Base-by-base conservation (phyloP, 2,113 vertebrate genomes). In the Tretioscincus oriximinensis region DNA sequence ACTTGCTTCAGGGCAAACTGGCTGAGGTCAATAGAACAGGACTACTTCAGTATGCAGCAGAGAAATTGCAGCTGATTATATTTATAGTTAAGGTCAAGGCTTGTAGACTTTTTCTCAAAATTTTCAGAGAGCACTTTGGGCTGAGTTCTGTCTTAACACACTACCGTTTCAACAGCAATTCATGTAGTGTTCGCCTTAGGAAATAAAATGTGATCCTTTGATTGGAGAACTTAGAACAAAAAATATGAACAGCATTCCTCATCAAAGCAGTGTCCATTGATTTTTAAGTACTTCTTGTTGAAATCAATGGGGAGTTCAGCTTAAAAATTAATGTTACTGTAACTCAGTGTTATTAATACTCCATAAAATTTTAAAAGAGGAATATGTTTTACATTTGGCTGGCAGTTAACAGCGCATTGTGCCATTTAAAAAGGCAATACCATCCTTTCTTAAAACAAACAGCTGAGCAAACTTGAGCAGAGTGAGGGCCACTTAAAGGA, bases 341-440 rank as follows among this genome's bases (percentile, higher is more conserved):
- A 81, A 85, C 81, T 86, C 63, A 67, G 65, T 41, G 22, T 12
- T 58, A 29, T 3, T 49, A 72, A 85, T 54, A 5, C 84, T 64
- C 85, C 2, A 79, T 12, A 7, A 41, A 66, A 86, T 58, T 76
- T 81, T 58, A 49, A 9, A 71, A 72, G 72, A 70, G 86, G 79
- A 81, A 81, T 84, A 63, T 45, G 65, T 79, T 84, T 84, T 54
- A 81, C 84, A 26, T 1, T 22, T 41, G 73, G 64, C 81, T 64
- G 81, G 85, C 90, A 68, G 74, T 35, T n/a, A 60, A 83, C 69
- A 45, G 80, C 58, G 1, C 20, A 41, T 80, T 31, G 73, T 21
- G 66, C 51, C 81, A 54, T 28, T 63, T 58, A 65, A 49, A 78
- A 76, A 70, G 68, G 64, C 66, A 47, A 78, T 35, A 28, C 76